These are phyloP conservation scores for Prochilodus magdalenae DNA, from an alignment of 2,113 vertebrate species.

Conservation along the genomic window DNA sequence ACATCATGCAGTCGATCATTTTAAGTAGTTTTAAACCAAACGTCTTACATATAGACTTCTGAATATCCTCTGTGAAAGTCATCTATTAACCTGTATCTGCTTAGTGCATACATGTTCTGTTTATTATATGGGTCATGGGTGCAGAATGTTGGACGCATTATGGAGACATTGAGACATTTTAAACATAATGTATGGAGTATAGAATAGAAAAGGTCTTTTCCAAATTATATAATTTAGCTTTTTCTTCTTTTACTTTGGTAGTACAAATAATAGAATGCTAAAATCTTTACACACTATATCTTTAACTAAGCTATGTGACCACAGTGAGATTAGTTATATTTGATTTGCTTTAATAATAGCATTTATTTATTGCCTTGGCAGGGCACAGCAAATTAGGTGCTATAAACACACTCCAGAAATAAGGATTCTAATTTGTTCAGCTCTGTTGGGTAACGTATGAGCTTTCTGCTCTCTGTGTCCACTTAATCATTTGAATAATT, in stretches of 20 bases:
- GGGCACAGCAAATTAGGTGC: slow-evolving; percentile 61
- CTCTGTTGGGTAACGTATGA: slow-evolving; percentile 58
- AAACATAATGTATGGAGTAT: too few relatives aligned
- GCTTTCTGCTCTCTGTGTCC: slow-evolving; percentile 58
- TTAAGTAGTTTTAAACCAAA: too few relatives aligned
- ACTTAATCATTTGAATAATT: slow-evolving; percentile 69
- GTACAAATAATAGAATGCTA: too few relatives aligned
- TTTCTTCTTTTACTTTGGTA: background rate
- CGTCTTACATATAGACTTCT: too few relatives aligned
- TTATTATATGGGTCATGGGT: too few relatives aligned
- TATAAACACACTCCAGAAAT: slow-evolving; percentile 65
- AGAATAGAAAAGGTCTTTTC: background rate
- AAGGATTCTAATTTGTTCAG: slow-evolving; percentile 64
- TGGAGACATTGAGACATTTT: background rate
- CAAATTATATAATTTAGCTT: slow-evolving; percentile 1
- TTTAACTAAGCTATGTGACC: slow-evolving; percentile 31
- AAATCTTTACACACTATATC: background rate
- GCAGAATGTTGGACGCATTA: too few relatives aligned
- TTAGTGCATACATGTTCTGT: too few relatives aligned
- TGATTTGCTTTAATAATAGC: slow-evolving; percentile 58
- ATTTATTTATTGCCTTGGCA: slow-evolving; percentile 52
- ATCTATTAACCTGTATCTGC: too few relatives aligned
- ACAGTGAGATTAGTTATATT: slow-evolving; percentile 33
- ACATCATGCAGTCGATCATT: too few relatives aligned
- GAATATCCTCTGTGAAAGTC: too few relatives aligned